Conservation (phyloP, 2,113 vertebrate species). For the Eptesicus fuscus region DNA sequence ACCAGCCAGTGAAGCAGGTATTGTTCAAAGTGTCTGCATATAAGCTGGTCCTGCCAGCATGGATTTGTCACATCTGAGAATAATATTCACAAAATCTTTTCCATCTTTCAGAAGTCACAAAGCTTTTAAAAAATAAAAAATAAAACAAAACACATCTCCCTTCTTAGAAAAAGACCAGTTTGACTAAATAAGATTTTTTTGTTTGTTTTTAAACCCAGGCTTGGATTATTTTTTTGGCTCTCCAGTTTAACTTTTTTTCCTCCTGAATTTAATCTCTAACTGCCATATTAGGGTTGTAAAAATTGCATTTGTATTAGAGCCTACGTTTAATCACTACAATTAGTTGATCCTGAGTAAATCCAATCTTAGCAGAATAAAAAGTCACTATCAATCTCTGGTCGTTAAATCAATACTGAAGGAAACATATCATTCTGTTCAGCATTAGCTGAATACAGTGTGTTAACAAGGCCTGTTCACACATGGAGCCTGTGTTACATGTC, state of each 20-base stretch:
- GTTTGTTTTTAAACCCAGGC: slow-evolving; percentile 19
- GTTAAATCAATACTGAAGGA: slow-evolving; percentile 52
- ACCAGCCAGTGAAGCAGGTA: slow-evolving; percentile 20
- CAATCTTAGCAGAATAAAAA: slow-evolving; percentile 39
- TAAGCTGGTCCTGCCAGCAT: background rate
- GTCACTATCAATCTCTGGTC: slow-evolving; percentile 12
- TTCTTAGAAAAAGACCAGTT: slow-evolving; percentile 27
- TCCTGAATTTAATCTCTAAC: slow-evolving; percentile 43
- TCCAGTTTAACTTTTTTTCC: background rate
- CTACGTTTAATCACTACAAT: slow-evolving; percentile 65
- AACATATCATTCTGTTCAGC: slow-evolving; percentile 47
- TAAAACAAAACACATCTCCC: background rate
- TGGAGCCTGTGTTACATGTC: slow-evolving; percentile 55
- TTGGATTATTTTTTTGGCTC: slow-evolving; percentile 21
- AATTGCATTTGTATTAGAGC: slow-evolving; percentile 23
- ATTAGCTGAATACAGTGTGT: slow-evolving; percentile 33
- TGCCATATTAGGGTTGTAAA: background rate
- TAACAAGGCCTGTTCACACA: slow-evolving; percentile 59
- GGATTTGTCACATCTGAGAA: slow-evolving; percentile 54
- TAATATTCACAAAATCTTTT: slow-evolving; percentile 66
- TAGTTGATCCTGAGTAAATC: slow-evolving; percentile 37
- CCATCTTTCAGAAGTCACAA: slow-evolving; percentile 56
- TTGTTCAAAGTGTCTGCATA: slow-evolving; percentile 6
- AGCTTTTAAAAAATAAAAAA: background rate
- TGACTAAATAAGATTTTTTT: slow-evolving; percentile 5